These are phyloP conservation scores for Carlito syrichta DNA, from an alignment of 2,113 vertebrate genomes.

Conservation along the genomic window DNA sequence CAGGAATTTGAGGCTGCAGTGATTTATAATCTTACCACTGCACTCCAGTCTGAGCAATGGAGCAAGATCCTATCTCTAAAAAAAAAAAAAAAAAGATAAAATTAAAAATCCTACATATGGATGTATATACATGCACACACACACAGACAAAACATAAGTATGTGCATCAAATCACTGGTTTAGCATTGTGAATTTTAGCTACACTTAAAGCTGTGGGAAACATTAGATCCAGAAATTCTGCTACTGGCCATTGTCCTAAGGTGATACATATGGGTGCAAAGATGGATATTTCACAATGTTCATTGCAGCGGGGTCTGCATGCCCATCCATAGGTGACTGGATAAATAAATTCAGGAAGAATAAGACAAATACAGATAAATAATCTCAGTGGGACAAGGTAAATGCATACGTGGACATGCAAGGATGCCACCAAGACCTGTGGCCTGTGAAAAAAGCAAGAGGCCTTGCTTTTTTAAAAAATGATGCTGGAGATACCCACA, in stretches of 20 bases:
- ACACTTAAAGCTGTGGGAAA: background rate
- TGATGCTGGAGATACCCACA: too few species aligned
- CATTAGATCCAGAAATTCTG: background rate
- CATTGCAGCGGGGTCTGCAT: fast-evolving
- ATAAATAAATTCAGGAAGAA: too few species aligned
- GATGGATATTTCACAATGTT: fast-evolving
- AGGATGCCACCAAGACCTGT: background rate
- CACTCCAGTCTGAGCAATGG: too few species aligned
- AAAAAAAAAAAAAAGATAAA: too few species aligned
- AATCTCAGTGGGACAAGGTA: too few species aligned
- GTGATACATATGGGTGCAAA: fast-evolving
- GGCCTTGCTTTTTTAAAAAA: too few species aligned
- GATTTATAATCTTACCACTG: too few species aligned
- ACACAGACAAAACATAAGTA: fast-evolving
- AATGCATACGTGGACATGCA: too few species aligned
- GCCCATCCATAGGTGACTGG: background rate
- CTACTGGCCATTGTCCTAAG: background rate
- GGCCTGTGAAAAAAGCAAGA: background rate
- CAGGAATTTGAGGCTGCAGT: too few species aligned
- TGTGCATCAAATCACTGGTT: background rate
- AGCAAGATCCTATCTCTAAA: too few species aligned
- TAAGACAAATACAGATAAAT: background rate
- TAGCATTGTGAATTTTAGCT: background rate
- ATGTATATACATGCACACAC: background rate
- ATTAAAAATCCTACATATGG: too few species aligned